Percentiles rank a stretch among this genome's conserved stretches.
Evolutionary conservation across 2,888 invertebrate genomes (phyloP).

Genomic region (Drosophila pegasa): DNA sequence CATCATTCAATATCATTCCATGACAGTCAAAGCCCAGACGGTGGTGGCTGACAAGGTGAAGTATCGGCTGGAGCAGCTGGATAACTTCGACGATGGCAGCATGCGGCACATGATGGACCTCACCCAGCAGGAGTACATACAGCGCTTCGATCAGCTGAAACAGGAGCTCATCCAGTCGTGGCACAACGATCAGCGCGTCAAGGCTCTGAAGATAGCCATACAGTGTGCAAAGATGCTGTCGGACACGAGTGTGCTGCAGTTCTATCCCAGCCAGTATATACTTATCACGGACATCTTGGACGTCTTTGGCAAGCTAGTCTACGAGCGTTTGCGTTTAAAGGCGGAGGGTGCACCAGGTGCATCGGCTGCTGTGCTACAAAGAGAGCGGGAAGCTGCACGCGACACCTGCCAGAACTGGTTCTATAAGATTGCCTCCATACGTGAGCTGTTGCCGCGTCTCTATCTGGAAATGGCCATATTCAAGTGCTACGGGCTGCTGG

Average conservation of each 20-base stretch:
- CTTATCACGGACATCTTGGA: slow-evolving; percentile 98
- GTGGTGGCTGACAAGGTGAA: slow-evolving; percentile 93
- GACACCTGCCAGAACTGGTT: slow-evolving; percentile 99
- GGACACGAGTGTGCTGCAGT: slow-evolving; percentile 95
- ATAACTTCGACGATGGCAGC: slow-evolving; percentile 96
- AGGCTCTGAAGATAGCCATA: slow-evolving; percentile 97
- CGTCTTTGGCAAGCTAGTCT: slow-evolving; percentile 96
- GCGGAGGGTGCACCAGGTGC: slow-evolving; percentile 81
- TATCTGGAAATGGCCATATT: slow-evolving; percentile 97
- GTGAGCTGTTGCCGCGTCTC: slow-evolving; percentile 96
- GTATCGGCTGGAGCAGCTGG: slow-evolving; percentile 95
- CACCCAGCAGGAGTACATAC: slow-evolving; percentile 96
- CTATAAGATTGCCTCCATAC: slow-evolving; percentile 98
- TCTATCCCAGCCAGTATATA: slow-evolving; percentile 99
- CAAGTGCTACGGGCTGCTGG: slow-evolving; percentile 94
- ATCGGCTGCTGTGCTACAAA: slow-evolving; percentile 86
- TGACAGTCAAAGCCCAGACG: slow-evolving; percentile 91
- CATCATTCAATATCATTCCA: neutral
- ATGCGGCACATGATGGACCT: slow-evolving; percentile 94
- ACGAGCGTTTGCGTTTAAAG: slow-evolving; percentile 92
- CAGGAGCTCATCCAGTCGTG: slow-evolving; percentile 96
- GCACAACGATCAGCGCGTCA: slow-evolving; percentile 97
- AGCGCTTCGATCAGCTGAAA: slow-evolving; percentile 95
- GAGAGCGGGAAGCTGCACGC: slow-evolving; percentile 94
- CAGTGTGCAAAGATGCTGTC: slow-evolving; percentile 97